These are phyloP conservation scores for Anhinga anhinga DNA, from an alignment of 2,113 vertebrate species.

Conservation along the genomic window DNA sequence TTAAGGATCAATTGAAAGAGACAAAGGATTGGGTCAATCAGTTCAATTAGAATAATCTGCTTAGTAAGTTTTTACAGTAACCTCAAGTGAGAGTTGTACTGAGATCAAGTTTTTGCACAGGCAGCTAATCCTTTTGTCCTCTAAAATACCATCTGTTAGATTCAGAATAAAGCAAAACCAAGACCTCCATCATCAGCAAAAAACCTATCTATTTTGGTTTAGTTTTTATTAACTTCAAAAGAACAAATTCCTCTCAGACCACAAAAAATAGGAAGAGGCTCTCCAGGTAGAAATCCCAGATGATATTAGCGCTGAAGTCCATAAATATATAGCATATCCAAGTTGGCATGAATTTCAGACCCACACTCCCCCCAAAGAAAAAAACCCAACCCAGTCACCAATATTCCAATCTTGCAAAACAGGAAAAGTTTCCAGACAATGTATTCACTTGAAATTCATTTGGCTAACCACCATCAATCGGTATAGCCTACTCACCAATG, in stretches of 20 bases:
- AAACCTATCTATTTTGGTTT: background rate
- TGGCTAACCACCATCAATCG: background rate
- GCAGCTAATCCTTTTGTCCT: constrained; percentile 16
- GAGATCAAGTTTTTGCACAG: constrained; percentile 32
- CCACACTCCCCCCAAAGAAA: background rate
- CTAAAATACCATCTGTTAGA: constrained; percentile 36
- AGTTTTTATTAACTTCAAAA: constrained; percentile 7
- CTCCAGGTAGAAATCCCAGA: background rate
- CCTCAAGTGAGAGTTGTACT: background rate
- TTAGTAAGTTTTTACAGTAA: constrained; percentile 23
- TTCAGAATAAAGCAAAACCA: background rate
- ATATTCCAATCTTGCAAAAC: background rate
- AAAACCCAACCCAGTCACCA: background rate
- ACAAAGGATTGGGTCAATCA: background rate
- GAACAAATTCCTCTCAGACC: background rate
- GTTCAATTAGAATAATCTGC: constrained; percentile 23
- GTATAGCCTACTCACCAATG: too few relatives aligned
- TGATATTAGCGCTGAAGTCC: background rate
- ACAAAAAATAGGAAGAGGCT: background rate
- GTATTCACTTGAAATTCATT: background rate
- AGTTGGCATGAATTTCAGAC: background rate
- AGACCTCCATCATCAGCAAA: background rate
- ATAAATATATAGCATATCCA: background rate
- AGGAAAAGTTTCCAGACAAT: background rate
- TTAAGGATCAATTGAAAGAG: background rate